These are phyloP conservation scores for Bos indicus DNA, from an alignment of 2,113 vertebrate genomes.

Conservation along the genomic window DNA sequence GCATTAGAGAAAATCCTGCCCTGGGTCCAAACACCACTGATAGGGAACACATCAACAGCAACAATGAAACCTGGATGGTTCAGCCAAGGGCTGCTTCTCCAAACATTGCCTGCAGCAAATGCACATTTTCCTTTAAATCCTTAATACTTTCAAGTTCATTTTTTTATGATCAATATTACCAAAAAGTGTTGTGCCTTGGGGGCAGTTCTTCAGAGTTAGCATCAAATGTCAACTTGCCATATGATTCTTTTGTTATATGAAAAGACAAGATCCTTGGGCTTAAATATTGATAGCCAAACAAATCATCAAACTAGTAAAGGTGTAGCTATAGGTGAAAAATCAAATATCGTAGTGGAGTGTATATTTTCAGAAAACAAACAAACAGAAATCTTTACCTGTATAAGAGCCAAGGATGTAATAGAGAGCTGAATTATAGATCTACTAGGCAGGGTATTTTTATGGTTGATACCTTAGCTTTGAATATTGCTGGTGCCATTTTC, in stretches of 20 bases:
- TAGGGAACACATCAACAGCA: background rate
- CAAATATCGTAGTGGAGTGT: background rate
- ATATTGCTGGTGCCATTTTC: slow-evolving; percentile 32
- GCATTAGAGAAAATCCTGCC: slow-evolving; percentile 16
- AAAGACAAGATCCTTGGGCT: background rate
- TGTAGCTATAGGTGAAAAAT: background rate
- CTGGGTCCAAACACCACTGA: slow-evolving; percentile 10
- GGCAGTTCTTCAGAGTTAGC: background rate
- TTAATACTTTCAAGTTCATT: slow-evolving; percentile 31
- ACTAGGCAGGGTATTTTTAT: background rate
- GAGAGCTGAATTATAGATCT: background rate
- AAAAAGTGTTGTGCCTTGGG: background rate
- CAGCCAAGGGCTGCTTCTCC: background rate
- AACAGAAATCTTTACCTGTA: background rate
- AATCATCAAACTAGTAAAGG: background rate
- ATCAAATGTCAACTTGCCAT: background rate
- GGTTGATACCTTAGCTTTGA: slow-evolving; percentile 1
- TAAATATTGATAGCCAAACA: background rate
- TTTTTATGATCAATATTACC: slow-evolving; percentile 10
- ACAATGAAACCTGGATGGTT: background rate
- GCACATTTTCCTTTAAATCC: background rate
- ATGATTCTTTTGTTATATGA: background rate
- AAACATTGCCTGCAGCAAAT: background rate
- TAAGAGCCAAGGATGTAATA: background rate
- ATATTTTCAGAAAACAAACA: background rate